Conservation (phyloP, 1,140 invertebrate genomes). For the Patella vulgata region DNA sequence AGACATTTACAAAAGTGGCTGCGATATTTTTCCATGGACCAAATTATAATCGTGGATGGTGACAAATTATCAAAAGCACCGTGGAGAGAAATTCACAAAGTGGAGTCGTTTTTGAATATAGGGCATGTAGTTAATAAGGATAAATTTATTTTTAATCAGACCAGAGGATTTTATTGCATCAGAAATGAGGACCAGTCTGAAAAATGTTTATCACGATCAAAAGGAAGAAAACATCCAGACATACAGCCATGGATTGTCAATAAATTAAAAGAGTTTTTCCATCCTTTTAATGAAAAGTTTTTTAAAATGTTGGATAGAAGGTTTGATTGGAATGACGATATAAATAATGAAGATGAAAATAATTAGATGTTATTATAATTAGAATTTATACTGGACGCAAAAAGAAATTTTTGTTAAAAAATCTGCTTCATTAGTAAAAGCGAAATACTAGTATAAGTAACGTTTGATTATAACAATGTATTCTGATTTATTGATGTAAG, state of each 20-base stretch:
- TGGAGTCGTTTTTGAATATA: conserved; percentile 86
- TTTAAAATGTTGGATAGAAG: conserved; percentile 40
- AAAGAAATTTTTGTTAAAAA: too few relatives aligned
- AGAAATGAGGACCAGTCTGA: conserved; percentile 28
- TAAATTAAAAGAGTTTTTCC: conserved; percentile 62
- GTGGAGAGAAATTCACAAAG: conserved; percentile 81
- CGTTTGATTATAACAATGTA: too few relatives aligned
- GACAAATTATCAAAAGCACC: conserved; percentile 87
- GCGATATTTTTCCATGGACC: conserved; percentile 78
- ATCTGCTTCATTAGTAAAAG: too few relatives aligned
- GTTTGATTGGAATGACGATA: conserved; percentile 40
- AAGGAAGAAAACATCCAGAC: conserved; percentile 65
- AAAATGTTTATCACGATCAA: conserved; percentile 65
- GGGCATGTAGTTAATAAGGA: conserved; percentile 84
- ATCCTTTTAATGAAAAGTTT: conserved; percentile 62
- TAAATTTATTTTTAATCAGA: conserved; percentile 69
- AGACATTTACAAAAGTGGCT: conserved; percentile 86
- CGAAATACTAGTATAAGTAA: too few relatives aligned
- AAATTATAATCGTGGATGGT: conserved; percentile 87
- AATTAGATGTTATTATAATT: too few relatives aligned
- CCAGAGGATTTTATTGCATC: conserved; percentile 67
- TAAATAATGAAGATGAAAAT: too few relatives aligned
- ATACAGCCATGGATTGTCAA: conserved; percentile 57
- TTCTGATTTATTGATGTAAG: too few relatives aligned
- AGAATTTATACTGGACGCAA: too few relatives aligned